A percentile compares a stretch with the other conserved stretches of the same genome.
Evolutionary conservation across 2,888 invertebrate genomes (phyloP).

Genomic region (Entomobrya multifasciata): DNA sequence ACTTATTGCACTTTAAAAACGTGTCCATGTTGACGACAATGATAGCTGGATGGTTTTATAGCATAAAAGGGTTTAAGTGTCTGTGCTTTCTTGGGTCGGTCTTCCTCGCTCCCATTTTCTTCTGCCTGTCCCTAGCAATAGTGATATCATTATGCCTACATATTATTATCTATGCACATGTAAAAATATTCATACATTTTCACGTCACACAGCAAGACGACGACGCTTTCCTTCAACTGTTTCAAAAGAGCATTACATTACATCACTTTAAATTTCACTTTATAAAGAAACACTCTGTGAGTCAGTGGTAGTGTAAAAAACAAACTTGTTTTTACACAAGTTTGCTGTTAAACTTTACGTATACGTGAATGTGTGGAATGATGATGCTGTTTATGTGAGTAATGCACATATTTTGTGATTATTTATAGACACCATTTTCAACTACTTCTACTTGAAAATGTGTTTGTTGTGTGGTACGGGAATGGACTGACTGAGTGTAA

Average conservation of each 20-base stretch:
- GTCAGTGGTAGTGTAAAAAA: no score
- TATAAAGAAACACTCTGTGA: neutral
- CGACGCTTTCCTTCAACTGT: constrained; percentile 1
- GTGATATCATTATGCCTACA: no score
- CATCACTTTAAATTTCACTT: constrained; percentile 28
- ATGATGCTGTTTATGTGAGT: constrained; percentile 18
- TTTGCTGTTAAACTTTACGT: neutral
- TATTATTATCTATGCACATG: constrained; percentile 20
- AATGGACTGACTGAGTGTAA: neutral
- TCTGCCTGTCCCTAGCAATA: neutral
- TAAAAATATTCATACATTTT: neutral
- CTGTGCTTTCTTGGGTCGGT: constrained; percentile 8
- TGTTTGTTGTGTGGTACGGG: neutral
- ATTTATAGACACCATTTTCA: neutral
- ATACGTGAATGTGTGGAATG: neutral
- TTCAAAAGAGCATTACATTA: constrained; percentile 44
- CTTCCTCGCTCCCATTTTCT: neutral
- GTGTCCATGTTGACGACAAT: neutral
- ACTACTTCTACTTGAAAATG: neutral
- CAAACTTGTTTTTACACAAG: no score
- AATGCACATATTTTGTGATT: constrained; percentile 16
- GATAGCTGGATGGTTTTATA: neutral
- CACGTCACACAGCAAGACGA: constrained; percentile 22
- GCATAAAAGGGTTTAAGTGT: constrained; percentile 7
- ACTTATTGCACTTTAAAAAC: constrained; percentile 52